A percentile compares a stretch with the other conserved stretches of the same genome.
Conservation (phyloP, 2,113 vertebrate genomes). For the Bettongia penicillata region DNA sequence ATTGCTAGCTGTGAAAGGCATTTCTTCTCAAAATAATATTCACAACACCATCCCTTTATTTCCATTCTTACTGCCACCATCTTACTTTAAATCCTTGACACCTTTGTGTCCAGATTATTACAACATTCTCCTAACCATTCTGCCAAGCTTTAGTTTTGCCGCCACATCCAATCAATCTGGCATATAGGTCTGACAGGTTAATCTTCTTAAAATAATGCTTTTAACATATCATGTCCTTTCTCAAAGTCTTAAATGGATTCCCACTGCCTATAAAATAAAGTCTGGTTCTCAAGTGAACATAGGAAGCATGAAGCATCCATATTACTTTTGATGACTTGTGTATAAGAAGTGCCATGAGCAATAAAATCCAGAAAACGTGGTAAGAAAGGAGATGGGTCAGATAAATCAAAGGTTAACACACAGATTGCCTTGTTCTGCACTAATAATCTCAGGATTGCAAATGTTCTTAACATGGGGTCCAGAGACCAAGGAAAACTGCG, state of each 20-base stretch:
- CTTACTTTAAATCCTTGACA: background rate
- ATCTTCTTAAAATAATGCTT: background rate
- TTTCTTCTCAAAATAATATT: background rate
- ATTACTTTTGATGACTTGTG: background rate
- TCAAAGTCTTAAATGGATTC: background rate
- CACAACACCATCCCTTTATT: background rate
- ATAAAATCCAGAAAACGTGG: background rate
- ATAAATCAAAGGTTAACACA: background rate
- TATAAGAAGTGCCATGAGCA: background rate
- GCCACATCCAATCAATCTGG: background rate
- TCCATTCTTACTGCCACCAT: background rate
- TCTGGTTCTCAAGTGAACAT: background rate
- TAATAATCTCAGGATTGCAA: background rate
- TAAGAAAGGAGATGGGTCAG: background rate
- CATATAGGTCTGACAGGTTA: background rate
- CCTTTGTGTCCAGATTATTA: background rate
- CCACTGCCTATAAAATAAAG: background rate
- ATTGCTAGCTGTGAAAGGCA: background rate
- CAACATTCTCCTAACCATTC: background rate
- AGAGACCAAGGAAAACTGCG: background rate
- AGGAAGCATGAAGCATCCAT: background rate
- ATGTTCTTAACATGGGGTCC: background rate
- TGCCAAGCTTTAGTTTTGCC: background rate
- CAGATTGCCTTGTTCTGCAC: background rate
- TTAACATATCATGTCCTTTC: background rate